Evolutionary conservation across 2,888 invertebrate species (phyloP), one percentile per base, ranked within the genome.

Genomic region (Catocala fraxini): DNA sequence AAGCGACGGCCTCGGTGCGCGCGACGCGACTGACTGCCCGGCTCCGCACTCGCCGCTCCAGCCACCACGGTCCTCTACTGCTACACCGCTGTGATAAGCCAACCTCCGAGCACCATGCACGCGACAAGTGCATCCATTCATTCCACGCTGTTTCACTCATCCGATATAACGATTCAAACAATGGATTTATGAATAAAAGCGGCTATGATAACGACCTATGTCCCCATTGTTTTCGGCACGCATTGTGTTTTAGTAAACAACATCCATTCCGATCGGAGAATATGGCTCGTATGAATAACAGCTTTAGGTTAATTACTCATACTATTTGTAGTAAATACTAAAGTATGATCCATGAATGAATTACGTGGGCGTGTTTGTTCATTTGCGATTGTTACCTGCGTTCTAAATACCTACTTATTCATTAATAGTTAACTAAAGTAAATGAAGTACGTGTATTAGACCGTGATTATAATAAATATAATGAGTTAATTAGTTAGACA

Each of bases 91-190:
- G 82, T 85, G 86, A 86, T 74, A 78, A 80, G 70, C 71, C 65
- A 68, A 57, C 59, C 67, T 51, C 63, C 54, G 58, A 62, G 61
- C 67, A 60, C 67, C 70, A 73, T 77, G 71, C 75, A 79, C 67
- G 79, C 81, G 85, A 83, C 90, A 88, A 89, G 88, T 89, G 89
- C 88, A 87, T 82, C 78, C 89, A 91, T 90, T 90, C 89, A 90
- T 85, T 80, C 80, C 80, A 73, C 61, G 70, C 75, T 67, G 77
- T 64, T 70, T 76, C 71, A 72, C 68, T 71, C 73, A 70, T 69
- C 72, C 70, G 73, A 85, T 80, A 77, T 80, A 76, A 74, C 75
- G 64, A 77, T 71, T 77, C 68, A 69, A 70, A 82, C 63, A 83
- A 80, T 81, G 63, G 73, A 68, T 75, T 75, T 80, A 77, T 76